Conservation (phyloP, 1,140 invertebrate genomes). For the Bombus polaris region DNA sequence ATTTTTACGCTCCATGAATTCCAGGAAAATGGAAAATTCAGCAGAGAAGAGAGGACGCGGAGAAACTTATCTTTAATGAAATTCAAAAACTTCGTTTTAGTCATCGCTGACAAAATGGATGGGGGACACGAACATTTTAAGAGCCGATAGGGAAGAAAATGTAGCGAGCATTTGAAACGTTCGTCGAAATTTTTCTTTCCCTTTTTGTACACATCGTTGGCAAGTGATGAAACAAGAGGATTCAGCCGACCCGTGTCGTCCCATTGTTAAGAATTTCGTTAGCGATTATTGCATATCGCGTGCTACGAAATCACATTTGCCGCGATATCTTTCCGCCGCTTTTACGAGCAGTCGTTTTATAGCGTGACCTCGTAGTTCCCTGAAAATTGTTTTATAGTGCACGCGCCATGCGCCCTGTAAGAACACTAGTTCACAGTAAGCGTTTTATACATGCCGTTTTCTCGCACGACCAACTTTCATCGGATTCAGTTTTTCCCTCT, state of each 20-base stretch:
- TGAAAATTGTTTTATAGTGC: conserved; percentile 7
- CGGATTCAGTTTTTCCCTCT: neutral
- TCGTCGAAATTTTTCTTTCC: neutral
- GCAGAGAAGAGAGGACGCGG: neutral
- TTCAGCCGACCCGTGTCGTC: neutral
- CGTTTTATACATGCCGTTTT: neutral
- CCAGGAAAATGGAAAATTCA: neutral
- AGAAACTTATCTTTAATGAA: neutral
- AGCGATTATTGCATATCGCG: neutral
- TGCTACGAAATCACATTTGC: neutral
- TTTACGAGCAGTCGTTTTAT: conserved; percentile 7
- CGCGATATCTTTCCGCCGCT: neutral
- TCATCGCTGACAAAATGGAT: neutral
- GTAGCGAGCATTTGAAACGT: neutral
- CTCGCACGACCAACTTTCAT: neutral
- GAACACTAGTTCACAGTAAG: neutral
- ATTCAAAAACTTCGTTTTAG: neutral
- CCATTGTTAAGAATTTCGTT: conserved; percentile 29
- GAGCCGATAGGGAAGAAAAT: too few relatives aligned
- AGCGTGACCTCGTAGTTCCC: neutral
- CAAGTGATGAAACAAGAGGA: neutral
- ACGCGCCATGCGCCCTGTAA: neutral
- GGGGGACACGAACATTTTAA: neutral
- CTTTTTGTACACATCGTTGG: neutral
- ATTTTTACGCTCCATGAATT: conserved; percentile 17